Evolutionary conservation across 2,113 vertebrate species (phyloP).

Genomic region (Oostethus manadensis): DNA sequence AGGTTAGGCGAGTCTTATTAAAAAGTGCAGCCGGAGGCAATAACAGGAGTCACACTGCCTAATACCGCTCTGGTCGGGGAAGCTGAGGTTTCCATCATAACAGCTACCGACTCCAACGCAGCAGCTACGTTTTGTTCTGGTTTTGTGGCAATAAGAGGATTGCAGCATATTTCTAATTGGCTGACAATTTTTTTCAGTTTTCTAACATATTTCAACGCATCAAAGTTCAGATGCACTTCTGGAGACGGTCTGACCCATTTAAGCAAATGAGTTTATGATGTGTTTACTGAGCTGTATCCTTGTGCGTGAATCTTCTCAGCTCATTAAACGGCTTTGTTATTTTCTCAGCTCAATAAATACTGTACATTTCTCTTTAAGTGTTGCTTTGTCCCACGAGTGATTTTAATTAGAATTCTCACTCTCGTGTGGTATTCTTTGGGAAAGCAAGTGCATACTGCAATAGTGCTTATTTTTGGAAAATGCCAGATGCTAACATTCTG

Average conservation of each 20-base stretch:
- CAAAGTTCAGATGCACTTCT: slow-evolving; percentile 10
- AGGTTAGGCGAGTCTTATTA: slow-evolving; percentile 56
- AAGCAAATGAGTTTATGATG: slow-evolving; percentile 29
- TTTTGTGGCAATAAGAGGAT: slow-evolving; percentile 11
- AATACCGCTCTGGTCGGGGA: slow-evolving; percentile 42
- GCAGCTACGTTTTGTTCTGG: slow-evolving; percentile 26
- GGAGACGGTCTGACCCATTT: slow-evolving; percentile 37
- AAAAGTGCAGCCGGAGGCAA: slow-evolving; percentile 54
- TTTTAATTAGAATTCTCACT: slow-evolving; percentile 57
- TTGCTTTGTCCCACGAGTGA: slow-evolving; percentile 35
- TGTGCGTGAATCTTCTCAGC: slow-evolving; percentile 36
- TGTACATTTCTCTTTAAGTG: slow-evolving; percentile 50
- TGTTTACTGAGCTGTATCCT: slow-evolving; percentile 22
- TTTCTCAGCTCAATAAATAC: slow-evolving; percentile 38
- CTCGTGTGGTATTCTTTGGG: slow-evolving; percentile 27
- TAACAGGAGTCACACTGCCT: slow-evolving; percentile 40
- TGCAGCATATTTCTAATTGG: slow-evolving; percentile 14
- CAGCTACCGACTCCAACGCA: slow-evolving; percentile 42
- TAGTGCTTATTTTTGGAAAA: slow-evolving; percentile 16
- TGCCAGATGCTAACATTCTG: slow-evolving; percentile 26
- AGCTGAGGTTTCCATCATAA: slow-evolving; percentile 49
- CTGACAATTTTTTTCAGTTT: slow-evolving; percentile 15
- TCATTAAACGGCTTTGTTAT: slow-evolving; percentile 41
- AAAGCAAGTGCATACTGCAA: slow-evolving; percentile 19
- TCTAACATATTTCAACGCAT: slow-evolving; percentile 3